Percentiles rank a stretch among this genome's conserved stretches.
phyloP scores from a whole-genome alignment of 2,113 vertebrate species.

The Sisor rabdophorus region DNA sequence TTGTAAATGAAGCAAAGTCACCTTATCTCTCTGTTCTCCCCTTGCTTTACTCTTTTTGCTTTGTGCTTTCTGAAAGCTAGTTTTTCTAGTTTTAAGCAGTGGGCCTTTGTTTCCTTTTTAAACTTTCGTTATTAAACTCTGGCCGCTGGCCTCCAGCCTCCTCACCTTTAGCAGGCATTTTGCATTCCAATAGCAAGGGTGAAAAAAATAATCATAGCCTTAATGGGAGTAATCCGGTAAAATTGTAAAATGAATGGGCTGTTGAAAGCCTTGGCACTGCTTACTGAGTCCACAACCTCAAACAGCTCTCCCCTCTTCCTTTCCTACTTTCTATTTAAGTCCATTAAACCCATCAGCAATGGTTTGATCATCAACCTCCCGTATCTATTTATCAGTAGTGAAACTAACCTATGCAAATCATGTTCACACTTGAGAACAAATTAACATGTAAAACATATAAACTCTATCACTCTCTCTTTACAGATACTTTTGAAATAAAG shows the following conservation, averaged over 20 bases:
- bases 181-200: conserved; percentile 59
- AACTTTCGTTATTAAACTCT: conserved; percentile 54
- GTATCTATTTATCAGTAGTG: conserved; percentile 56
- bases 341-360: conserved; percentile 48
- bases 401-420: conserved; percentile 34
- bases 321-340: conserved; percentile 48
- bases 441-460: conserved; percentile 51
- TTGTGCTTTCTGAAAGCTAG: conserved; percentile 22
- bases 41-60: background rate
- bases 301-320: conserved; percentile 33
- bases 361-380: conserved; percentile 55
- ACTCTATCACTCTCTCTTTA: conserved; percentile 39
- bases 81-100: no score
- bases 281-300: conserved; percentile 31
- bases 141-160: conserved; percentile 50
- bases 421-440: conserved; percentile 37
- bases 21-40: conserved; percentile 20
- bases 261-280: conserved; percentile 49
- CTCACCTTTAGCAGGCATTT: conserved; percentile 57
- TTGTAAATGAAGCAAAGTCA: conserved; percentile 16
- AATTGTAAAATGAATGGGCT: conserved; percentile 49
- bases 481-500: conserved; percentile 34
- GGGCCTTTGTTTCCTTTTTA: no score
- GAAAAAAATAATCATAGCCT: conserved; percentile 61
- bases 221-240: conserved; percentile 62